Evolutionary conservation across 2,888 invertebrate genomes (phyloP), one percentile per base, ranked within the genome.

Genomic region (Apantesis nais): DNA sequence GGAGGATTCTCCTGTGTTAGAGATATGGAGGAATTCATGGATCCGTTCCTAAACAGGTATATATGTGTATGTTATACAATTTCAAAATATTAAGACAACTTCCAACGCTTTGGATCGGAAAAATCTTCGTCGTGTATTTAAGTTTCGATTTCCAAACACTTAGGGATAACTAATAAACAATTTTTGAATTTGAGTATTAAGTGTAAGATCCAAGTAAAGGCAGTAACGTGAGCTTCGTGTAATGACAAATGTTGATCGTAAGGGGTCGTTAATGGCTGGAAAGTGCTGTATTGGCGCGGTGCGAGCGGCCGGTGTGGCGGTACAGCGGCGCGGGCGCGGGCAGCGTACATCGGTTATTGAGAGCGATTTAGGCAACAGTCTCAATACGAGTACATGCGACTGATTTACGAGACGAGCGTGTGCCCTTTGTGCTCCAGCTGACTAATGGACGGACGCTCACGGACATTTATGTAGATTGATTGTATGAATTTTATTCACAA

Each of bases 391-490:
- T 90, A 92, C 93, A 89, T 91, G 87, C 91, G 92, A 85, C 92
- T 95, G 95, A 95, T 95, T 95, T 95, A 95, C 95, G 95, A 93
- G 93, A 92, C 89, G 92, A 93, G 91, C 94, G 94, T 93, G 95
- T 93, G 95, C 93, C 94, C 94, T 94, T 95, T 95, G 94, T 95
- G 88, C 94, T 93, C 90, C 84, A 86, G 85, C 92, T 94, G 91
- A 95, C 94, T 95, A 95, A 95, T 95, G 95, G 94, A 94, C 94
- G 92, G 92, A 93, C 94, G 94, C 93, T 93, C 94, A 94, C 92
- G 92, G 94, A 95, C 95, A 93, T 94, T 95, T 95, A 94, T 95
- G 94, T 95, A 94, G 95, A 95, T 94, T 95, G 94, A 95, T 95
- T 94, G 94, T 94, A 94, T 95, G 90, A 95, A 95, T 95, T 95